Evolutionary conservation across 2,113 vertebrate species (phyloP).

Genomic region (Tursiops truncatus): DNA sequence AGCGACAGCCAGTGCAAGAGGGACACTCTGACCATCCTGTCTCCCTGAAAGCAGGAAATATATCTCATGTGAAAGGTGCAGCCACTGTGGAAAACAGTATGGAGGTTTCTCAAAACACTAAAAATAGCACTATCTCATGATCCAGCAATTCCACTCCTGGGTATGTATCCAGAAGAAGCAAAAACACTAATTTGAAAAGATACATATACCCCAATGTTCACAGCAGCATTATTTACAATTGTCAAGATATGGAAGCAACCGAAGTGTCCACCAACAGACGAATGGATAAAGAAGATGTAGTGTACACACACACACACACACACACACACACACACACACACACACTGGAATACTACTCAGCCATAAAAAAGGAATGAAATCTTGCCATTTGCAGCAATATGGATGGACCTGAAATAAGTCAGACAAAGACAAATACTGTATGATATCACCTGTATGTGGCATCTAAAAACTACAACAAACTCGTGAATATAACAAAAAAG

Average conservation of each 20-base stretch:
- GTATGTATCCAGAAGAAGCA: background rate
- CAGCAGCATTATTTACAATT: background rate
- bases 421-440: background rate
- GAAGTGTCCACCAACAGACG: background rate
- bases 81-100: background rate
- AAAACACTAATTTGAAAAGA: background rate
- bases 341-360: background rate
- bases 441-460: background rate
- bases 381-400: background rate
- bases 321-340: background rate
- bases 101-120: background rate
- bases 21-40: background rate
- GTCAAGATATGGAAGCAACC: background rate
- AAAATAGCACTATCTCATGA: background rate
- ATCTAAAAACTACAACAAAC: background rate
- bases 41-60: background rate
- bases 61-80: background rate
- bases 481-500: background rate
- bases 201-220: background rate
- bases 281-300: background rate
- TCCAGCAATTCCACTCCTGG: background rate
- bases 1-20: background rate
- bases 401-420: background rate
- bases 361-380: background rate
- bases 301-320: background rate